These are phyloP conservation scores for Python bivittatus DNA, from an alignment of 2,113 vertebrate species.

Conservation along the genomic window DNA sequence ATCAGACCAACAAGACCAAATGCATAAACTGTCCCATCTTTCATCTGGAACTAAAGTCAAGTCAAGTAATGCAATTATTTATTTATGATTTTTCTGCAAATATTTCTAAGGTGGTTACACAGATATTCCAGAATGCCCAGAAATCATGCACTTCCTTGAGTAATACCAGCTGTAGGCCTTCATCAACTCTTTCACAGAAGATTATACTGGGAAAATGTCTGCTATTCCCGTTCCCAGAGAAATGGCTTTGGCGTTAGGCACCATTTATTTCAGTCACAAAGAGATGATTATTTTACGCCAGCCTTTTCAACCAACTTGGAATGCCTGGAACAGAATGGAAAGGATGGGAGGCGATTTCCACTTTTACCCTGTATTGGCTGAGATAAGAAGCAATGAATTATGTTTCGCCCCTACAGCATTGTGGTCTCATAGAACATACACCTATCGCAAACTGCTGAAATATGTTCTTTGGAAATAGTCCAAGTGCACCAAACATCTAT, in stretches of 20 bases:
- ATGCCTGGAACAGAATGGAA: slow-evolving; percentile 35
- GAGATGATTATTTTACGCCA: slow-evolving; percentile 60
- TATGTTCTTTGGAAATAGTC: slow-evolving; percentile 35
- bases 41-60: slow-evolving; percentile 19
- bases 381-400: slow-evolving; percentile 61
- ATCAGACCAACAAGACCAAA: not conserved
- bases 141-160: slow-evolving; percentile 11
- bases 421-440: slow-evolving; percentile 21
- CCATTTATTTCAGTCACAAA: slow-evolving; percentile 46
- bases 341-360: slow-evolving; percentile 45
- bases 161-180: slow-evolving; percentile 6
- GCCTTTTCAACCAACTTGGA: slow-evolving; percentile 31
- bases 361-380: slow-evolving; percentile 14
- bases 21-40: not conserved
- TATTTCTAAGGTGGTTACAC: not conserved
- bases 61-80: slow-evolving; percentile 11
- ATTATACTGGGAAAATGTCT: slow-evolving; percentile 24
- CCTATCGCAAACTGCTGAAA: slow-evolving; percentile 43
- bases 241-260: not conserved
- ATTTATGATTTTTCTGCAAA: slow-evolving; percentile 36
- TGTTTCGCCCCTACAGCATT: slow-evolving; percentile 24
- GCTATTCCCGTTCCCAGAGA: slow-evolving; percentile 25
- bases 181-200: slow-evolving; percentile 33
- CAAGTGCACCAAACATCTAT: slow-evolving; percentile 50
- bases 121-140: not conserved